Percentiles rank a stretch among this genome's conserved stretches.
These are phyloP conservation scores for Drosophila fulvimacula DNA, from an alignment of 2,888 invertebrate genomes.

Conservation along the genomic window DNA sequence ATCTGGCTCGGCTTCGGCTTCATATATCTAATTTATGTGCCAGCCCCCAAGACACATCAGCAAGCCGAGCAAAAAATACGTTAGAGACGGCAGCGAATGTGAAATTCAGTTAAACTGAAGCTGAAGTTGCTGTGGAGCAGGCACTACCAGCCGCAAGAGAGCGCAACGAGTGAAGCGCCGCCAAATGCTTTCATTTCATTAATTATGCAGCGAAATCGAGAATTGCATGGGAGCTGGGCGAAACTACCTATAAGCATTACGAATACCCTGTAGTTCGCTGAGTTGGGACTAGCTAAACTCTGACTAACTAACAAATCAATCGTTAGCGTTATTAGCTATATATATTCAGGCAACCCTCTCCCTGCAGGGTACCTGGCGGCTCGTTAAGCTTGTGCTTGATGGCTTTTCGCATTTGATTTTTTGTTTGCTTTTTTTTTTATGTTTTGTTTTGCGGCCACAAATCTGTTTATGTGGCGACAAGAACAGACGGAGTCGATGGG, in stretches of 20 bases:
- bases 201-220: slow-evolving; percentile 69
- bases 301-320: neutral
- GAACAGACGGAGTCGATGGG: neutral
- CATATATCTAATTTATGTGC: slow-evolving; percentile 49
- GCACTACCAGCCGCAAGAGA: neutral
- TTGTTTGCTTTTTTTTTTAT: slow-evolving; percentile 8
- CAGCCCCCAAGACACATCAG: slow-evolving; percentile 23
- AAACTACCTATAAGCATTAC: slow-evolving; percentile 24
- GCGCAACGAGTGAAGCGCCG: neutral
- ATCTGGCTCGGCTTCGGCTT: slow-evolving; percentile 38
- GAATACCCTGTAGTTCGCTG: neutral
- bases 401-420: slow-evolving; percentile 15
- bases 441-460: slow-evolving; percentile 60
- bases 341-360: neutral
- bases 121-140: neutral
- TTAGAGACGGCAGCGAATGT: slow-evolving; percentile 10
- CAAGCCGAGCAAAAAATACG: slow-evolving; percentile 2
- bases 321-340: neutral
- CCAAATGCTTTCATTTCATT: slow-evolving; percentile 66
- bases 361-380: neutral
- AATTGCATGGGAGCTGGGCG: slow-evolving; percentile 21
- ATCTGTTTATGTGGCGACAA: slow-evolving; percentile 67
- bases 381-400: slow-evolving; percentile 6
- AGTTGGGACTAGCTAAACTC: no score
- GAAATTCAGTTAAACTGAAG: neutral